Conservation (phyloP, 2,113 vertebrate genomes). For the Pogonocichla stellata region DNA sequence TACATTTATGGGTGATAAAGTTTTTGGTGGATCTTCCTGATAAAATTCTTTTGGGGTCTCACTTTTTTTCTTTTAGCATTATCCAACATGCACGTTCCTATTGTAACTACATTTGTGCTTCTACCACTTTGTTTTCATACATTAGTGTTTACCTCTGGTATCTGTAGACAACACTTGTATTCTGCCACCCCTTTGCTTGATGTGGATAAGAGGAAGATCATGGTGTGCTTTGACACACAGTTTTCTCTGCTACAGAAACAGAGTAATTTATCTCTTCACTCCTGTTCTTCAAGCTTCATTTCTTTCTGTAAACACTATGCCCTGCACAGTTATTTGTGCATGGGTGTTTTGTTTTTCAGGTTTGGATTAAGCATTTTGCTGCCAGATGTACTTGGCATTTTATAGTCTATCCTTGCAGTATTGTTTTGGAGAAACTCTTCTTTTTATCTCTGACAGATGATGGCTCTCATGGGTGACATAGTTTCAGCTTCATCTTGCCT, state of each 20-base stretch:
- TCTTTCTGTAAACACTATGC: not conserved
- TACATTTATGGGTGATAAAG: not conserved
- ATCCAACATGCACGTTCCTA: not conserved
- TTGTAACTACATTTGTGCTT: not conserved
- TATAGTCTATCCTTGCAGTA: not conserved
- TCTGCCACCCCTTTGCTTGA: not conserved
- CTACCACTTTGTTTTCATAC: not conserved
- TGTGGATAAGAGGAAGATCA: not conserved
- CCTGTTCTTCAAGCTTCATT: not conserved
- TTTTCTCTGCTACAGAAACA: not conserved
- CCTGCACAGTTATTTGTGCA: not conserved
- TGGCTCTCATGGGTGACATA: not conserved
- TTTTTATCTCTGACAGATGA: not conserved
- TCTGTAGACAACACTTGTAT: not conserved
- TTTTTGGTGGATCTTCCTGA: not conserved
- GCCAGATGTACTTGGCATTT: not conserved
- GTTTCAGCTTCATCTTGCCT: not conserved
- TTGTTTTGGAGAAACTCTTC: not conserved
- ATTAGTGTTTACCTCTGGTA: not conserved
- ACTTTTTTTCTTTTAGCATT: not conserved
- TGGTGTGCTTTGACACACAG: not conserved
- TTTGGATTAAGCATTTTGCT: not conserved
- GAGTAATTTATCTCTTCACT: not conserved
- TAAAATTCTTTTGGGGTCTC: not conserved
- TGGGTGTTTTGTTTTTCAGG: not conserved